phyloP scores from a whole-genome alignment of 2,797 vertebrate genomes.

The Enteromius argenteus region DNA sequence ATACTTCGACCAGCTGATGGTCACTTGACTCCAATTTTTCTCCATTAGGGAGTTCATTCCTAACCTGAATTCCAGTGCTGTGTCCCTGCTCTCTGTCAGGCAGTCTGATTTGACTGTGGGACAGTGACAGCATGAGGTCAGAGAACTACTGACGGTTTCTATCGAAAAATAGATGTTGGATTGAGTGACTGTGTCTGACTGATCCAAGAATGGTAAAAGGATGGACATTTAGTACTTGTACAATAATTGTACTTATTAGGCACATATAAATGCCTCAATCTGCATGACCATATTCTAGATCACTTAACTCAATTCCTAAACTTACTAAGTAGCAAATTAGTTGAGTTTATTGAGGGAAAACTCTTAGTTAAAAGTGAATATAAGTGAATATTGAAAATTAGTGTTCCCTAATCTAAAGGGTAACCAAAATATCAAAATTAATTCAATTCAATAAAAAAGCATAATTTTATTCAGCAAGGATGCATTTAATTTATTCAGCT shows the following conservation, averaged over 20 bases:
- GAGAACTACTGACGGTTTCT: background rate
- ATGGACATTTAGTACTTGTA: background rate
- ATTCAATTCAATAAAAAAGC: background rate
- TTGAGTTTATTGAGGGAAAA: background rate
- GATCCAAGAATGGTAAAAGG: background rate
- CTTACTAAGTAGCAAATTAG: background rate
- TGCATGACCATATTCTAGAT: background rate
- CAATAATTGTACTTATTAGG: background rate
- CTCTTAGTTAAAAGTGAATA: background rate
- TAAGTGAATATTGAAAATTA: no score
- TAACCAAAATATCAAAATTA: background rate
- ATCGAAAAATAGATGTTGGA: background rate
- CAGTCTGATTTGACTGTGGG: slow-evolving; percentile 26
- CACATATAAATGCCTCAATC: background rate
- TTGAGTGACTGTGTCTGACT: background rate
- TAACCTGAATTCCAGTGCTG: slow-evolving; percentile 60
- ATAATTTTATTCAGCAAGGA: background rate
- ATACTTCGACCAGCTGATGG: slow-evolving; percentile 86
- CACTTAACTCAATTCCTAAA: background rate
- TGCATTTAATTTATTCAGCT: background rate
- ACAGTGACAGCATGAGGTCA: slow-evolving; percentile 7
- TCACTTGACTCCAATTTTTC: slow-evolving; percentile 88
- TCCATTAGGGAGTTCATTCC: slow-evolving; percentile 77
- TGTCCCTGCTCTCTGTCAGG: slow-evolving; percentile 37
- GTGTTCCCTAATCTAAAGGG: background rate